Conservation (phyloP, 2,113 vertebrate species). For the Xenopus borealis region DNA sequence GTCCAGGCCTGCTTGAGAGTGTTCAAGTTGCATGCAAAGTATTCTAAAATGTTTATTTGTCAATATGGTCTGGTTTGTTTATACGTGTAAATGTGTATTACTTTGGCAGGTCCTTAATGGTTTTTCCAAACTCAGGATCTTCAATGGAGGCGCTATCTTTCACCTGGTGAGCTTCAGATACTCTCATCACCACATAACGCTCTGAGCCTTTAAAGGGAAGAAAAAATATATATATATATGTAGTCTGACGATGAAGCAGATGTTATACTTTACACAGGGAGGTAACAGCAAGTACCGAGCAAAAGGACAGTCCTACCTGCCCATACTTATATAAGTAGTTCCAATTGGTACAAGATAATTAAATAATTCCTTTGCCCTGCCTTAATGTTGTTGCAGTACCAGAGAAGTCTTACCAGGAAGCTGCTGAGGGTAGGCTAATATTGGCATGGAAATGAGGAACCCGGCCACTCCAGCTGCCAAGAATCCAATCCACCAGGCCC, state of each 20-base stretch:
- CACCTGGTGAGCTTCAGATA: constrained; percentile 80
- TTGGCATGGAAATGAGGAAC: constrained; percentile 78
- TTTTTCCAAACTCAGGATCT: constrained; percentile 83
- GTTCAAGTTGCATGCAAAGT: no score
- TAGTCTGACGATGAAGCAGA: no score
- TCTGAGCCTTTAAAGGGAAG: constrained; percentile 73
- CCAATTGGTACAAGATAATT: no score
- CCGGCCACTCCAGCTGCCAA: constrained; percentile 77
- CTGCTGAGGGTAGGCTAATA: constrained; percentile 86
- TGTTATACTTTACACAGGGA: no score
- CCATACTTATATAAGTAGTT: no score
- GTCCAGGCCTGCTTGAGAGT: no score
- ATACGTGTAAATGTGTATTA: constrained; percentile 52
- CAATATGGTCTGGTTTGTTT: no score
- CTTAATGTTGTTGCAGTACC: not conserved
- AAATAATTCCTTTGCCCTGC: no score
- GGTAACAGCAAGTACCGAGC: no score
- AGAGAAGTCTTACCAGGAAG: constrained; percentile 75
- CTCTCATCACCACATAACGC: constrained; percentile 73
- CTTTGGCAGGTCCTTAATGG: constrained; percentile 86
- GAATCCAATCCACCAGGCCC: constrained; percentile 95
- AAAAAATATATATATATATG: no score
- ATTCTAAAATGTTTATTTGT: no score
- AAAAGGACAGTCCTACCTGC: no score
- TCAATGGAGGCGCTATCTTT: constrained; percentile 70